Evolutionary conservation across 2,113 vertebrate species (phyloP).

Genomic region (Nibea albiflora): DNA sequence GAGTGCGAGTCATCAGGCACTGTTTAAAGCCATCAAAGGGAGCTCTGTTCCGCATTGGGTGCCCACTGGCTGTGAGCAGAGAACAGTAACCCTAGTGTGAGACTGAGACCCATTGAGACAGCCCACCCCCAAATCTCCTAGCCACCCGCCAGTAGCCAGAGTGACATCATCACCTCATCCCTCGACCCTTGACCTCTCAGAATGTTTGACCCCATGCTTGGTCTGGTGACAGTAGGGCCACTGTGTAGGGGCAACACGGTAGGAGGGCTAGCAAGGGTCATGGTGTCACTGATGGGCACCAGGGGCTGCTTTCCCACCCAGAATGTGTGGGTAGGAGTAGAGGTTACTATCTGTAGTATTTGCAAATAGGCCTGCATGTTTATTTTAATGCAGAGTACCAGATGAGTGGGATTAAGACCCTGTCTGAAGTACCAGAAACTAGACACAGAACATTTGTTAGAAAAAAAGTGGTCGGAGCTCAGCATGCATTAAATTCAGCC

Average conservation of each 20-base stretch:
- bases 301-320: constrained; percentile 52
- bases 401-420: constrained; percentile 10
- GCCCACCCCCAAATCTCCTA: constrained; percentile 53
- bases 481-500: not conserved
- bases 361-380: constrained; percentile 34
- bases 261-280: constrained; percentile 69
- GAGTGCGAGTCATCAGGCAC: constrained; percentile 80
- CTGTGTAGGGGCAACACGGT: constrained; percentile 62
- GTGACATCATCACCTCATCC: constrained; percentile 83
- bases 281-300: constrained; percentile 64
- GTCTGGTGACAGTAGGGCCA: constrained; percentile 76
- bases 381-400: constrained; percentile 24
- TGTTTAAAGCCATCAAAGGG: constrained; percentile 84
- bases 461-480: not conserved
- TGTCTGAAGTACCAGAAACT: not conserved
- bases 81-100: constrained; percentile 80
- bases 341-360: constrained; percentile 32
- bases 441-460: not conserved
- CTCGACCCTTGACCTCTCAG: constrained; percentile 73
- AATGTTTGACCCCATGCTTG: constrained; percentile 74
- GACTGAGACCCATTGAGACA: constrained; percentile 62
- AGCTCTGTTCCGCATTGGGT: constrained; percentile 76
- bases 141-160: constrained; percentile 60
- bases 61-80: constrained; percentile 77
- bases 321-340: constrained; percentile 7